phyloP scores from a whole-genome alignment of 2,888 invertebrate species.

The Alcis repandata region DNA sequence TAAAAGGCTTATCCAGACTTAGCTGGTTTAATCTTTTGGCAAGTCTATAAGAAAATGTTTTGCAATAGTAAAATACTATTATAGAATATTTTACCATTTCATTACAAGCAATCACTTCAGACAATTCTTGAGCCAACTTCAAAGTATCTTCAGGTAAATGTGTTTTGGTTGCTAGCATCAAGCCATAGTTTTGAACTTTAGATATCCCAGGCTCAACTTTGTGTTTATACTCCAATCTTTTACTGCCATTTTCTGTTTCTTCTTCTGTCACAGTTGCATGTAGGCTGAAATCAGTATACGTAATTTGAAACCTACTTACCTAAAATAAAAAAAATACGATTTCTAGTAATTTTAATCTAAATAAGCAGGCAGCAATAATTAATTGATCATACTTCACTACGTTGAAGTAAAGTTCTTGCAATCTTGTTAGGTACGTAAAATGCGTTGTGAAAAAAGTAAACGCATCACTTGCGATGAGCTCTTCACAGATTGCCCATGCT shows the following conservation, averaged over 20 bases:
- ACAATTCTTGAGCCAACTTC: conserved; percentile 80
- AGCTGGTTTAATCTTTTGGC: too few species aligned
- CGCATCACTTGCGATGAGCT: conserved; percentile 87
- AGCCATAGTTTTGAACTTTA: conserved; percentile 88
- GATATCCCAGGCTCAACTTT: conserved; percentile 88
- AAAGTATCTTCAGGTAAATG: conserved; percentile 87
- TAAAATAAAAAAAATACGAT: not conserved
- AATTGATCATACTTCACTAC: conserved; percentile 89
- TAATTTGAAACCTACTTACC: not conserved
- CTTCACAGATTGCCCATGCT: conserved; percentile 93
- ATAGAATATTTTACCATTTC: conserved; percentile 62
- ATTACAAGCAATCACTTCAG: conserved; percentile 69
- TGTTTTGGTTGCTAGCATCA: conserved; percentile 88
- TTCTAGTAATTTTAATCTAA: not conserved
- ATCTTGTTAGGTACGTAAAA: conserved; percentile 88
- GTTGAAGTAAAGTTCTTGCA: conserved; percentile 89
- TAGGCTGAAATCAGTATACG: conserved; percentile 56
- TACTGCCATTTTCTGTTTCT: conserved; percentile 54
- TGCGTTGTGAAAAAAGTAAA: conserved; percentile 92
- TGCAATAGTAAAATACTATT: not conserved
- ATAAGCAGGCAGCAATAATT: not conserved
- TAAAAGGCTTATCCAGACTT: too few species aligned
- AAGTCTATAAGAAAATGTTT: too few species aligned
- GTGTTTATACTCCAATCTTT: conserved; percentile 88
- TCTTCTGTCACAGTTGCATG: conserved; percentile 76